phyloP scores from a whole-genome alignment of 2,797 vertebrate species.

The Poeciliopsis turneri region DNA sequence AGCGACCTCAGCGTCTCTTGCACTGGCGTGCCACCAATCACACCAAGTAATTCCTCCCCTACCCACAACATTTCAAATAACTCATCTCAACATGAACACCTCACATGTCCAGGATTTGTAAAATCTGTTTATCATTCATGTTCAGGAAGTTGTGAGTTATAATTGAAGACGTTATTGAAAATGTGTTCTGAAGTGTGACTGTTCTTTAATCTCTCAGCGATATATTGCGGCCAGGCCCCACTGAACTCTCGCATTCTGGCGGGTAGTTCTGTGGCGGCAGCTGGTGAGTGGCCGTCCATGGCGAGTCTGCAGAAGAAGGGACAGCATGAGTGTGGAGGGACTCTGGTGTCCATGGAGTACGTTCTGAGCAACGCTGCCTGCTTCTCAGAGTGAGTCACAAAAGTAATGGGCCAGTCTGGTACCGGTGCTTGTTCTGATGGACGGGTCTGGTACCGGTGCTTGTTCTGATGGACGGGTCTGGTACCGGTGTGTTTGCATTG shows the following conservation, averaged over 20 bases:
- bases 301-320: slow-evolving; percentile 4
- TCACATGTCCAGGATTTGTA: background rate
- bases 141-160: background rate
- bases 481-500: too few species aligned
- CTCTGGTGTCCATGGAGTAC: slow-evolving; percentile 74
- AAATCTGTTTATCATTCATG: background rate
- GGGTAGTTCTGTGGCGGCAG: background rate
- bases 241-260: slow-evolving; percentile 39
- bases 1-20: slow-evolving; percentile 61
- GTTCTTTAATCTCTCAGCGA: background rate
- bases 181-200: background rate
- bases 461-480: too few species aligned
- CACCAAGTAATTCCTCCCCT: background rate
- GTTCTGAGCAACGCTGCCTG: slow-evolving; percentile 83
- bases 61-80: background rate
- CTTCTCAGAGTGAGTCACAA: slow-evolving; percentile 62
- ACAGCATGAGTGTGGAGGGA: slow-evolving; percentile 79
- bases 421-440: too few species aligned
- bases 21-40: background rate
- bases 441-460: too few species aligned
- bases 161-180: background rate
- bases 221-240: slow-evolving; percentile 7
- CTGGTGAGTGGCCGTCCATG: slow-evolving; percentile 56
- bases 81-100: background rate
- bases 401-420: too few species aligned